Base-by-base conservation (phyloP, 2,888 invertebrate species). In the Ophioninae sp. region DNA sequence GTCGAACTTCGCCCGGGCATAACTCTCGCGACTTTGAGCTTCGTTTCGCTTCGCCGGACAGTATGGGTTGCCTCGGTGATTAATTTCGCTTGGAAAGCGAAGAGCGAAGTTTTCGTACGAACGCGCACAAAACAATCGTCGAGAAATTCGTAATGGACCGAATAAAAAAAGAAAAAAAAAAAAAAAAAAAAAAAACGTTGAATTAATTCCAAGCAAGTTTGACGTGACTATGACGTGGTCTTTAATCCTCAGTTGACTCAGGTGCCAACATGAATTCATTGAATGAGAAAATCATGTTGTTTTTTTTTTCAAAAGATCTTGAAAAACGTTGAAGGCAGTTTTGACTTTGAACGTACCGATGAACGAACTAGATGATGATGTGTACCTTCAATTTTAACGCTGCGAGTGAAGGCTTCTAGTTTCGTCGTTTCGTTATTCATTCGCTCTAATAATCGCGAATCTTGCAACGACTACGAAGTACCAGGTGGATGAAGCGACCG, bases 1-100 rank as follows among this genome's bases (percentile, higher is more conserved):
- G 83, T 73, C 85, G 80, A 86, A 85, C 81, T 86, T 86, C 79
- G 83, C 86, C 80, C 85, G 82, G 78, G 72, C 64, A 78, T 69
- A 50, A 50, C 50, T 50, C 82, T 81, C 44, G 44, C 81, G 83
- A 86, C 85, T 87, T 88, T 87, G 84, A 81, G 81, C 83, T 85
- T 37, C 64, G 20, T 57, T 39, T 56, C 75, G 50, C 75, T 56
- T 64, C 44, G 39, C 37, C 39, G 56, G 56, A 65, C 21, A 65
- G 37, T 37, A 17, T 13, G 50, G 23, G 20, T 37, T 56, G 73
- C n/a, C 8, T 50, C 8, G 20, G 65, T 50, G 56, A 65, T 56
- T 13, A 39, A 57, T 75, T 65, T 56, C 50, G 56, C 44, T n/a
- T 23, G 20, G 44, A 23, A 30, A 73, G 30, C 44, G n/a, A 30